Conservation (phyloP, 1,140 invertebrate genomes). For the Spodoptera litura region DNA sequence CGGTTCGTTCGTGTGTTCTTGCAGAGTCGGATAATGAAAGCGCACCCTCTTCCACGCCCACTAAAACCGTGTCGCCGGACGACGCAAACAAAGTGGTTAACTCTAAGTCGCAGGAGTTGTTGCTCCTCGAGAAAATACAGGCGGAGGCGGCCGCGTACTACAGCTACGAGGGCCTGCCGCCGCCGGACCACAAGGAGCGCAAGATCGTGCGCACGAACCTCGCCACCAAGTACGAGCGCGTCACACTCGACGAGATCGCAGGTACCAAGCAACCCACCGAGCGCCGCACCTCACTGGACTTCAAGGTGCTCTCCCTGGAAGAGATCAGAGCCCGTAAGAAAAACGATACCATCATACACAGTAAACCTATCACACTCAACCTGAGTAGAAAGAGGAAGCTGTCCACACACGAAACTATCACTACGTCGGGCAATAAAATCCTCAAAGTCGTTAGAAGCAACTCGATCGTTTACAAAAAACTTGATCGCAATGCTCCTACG, state of each 20-base stretch:
- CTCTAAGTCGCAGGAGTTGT: conserved; percentile 89
- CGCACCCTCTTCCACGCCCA: conserved; percentile 87
- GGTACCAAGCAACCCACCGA: conserved; percentile 66
- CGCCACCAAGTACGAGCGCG: conserved; percentile 68
- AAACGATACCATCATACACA: conserved; percentile 65
- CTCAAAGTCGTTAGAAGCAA: conserved; percentile 81
- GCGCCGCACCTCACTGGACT: conserved; percentile 68
- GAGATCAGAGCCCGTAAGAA: conserved; percentile 77
- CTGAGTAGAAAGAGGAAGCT: conserved; percentile 74
- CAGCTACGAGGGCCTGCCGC: conserved; percentile 81
- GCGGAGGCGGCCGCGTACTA: conserved; percentile 89
- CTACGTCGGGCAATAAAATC: conserved; percentile 78
- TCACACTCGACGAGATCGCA: conserved; percentile 74
- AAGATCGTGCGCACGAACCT: conserved; percentile 71
- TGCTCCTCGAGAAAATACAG: conserved; percentile 89
- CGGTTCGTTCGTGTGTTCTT: conserved; percentile 87
- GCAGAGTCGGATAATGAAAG: conserved; percentile 91
- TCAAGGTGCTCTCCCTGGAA: conserved; percentile 77
- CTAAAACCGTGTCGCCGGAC: conserved; percentile 76
- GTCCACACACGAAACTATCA: conserved; percentile 76
- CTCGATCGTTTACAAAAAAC: conserved; percentile 79
- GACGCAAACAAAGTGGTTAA: conserved; percentile 61
- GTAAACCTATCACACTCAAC: conserved; percentile 71
- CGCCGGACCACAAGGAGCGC: conserved; percentile 63
- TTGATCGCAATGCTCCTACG: conserved; percentile 65